Base-by-base conservation (phyloP, 2,113 vertebrate genomes). In the Clarias magur region DNA sequence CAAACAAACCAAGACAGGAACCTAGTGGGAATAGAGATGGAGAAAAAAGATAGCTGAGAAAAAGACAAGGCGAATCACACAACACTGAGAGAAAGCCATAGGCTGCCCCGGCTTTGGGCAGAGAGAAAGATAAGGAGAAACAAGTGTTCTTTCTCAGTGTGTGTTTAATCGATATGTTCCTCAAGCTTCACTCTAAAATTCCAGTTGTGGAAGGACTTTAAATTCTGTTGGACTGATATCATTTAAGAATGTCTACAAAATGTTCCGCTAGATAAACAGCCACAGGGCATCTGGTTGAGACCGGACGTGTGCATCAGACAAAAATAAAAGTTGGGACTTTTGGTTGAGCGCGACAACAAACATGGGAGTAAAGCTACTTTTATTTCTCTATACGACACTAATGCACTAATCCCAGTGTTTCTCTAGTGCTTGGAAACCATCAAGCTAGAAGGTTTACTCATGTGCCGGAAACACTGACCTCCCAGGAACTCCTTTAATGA, bases 41-140 rank as follows among this genome's bases (percentile, higher is more conserved):
- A 75, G 78, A 86, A 62, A 56, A 82, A 80, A 68, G 67, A 42
- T 85, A 9, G 56, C 76, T 38, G 54, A 85, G 68, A 87, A 79
- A 53, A 63, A 83, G 19, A 72, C 73, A 84, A 54, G 70, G 79
- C 72, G 38, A 75, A 83, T 19, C 79, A 83, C 63, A 83, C 73
- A 87, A 59, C 48, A 38, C 56, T 54, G 15, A 68, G 59, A 63
- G 34, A 70, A 73, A 80, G 13, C 62, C 27, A 73, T 17, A 80
- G 59, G 63, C 68, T 56, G n/a, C 53, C 63, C 79, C 21, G 59
- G 42, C 27, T 17, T 7, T 30, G 57, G n/a, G 53, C 10, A 67
- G 62, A 76, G 76, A 16, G n/a, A 68, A 75, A 85, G 48, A 53
- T 67, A 13, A 27, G 68, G 21, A 63, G 2, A 25, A 15, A 68